phyloP scores from a whole-genome alignment of 2,888 invertebrate species.

The Lissonota sp. region DNA sequence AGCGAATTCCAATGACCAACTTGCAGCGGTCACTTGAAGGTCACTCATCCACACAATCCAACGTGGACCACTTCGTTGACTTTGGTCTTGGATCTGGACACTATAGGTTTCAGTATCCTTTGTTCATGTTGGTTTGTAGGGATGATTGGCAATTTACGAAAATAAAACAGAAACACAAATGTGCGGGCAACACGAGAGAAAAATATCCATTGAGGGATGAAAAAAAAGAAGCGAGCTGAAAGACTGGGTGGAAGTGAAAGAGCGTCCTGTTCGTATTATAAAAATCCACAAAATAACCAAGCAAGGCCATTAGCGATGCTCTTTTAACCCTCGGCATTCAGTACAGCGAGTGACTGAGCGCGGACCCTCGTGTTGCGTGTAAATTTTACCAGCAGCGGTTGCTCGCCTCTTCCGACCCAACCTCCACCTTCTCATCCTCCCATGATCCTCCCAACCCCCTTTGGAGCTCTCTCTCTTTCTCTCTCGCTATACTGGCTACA shows the following conservation, averaged over 20 bases:
- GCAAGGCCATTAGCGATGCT: conserved; percentile 84
- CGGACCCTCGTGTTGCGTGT: conserved; percentile 81
- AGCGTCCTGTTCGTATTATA: conserved; percentile 79
- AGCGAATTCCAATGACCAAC: no score
- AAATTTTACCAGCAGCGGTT: conserved; percentile 83
- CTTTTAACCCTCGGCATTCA: conserved; percentile 83
- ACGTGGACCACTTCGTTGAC: no score
- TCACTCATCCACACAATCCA: no score
- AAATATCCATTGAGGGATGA: conserved; percentile 18
- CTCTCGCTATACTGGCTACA: conserved; percentile 74
- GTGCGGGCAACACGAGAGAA: conserved; percentile 27
- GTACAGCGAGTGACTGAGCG: conserved; percentile 69
- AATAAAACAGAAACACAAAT: conserved; percentile 34
- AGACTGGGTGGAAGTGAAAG: conserved; percentile 55
- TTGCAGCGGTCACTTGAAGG: no score
- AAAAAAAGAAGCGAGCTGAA: conserved; percentile 45
- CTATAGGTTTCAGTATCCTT: no score
- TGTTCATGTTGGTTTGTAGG: no score
- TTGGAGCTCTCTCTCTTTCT: conserved; percentile 17
- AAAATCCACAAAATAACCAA: conserved; percentile 84
- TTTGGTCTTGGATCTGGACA: no score
- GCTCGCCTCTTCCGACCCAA: conserved; percentile 68
- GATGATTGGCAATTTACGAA: neutral
- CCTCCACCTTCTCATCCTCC: conserved; percentile 5
- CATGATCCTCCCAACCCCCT: conserved; percentile 13